These are phyloP conservation scores for Melanophora roralis DNA, from an alignment of 2,888 invertebrate genomes.

Conservation along the genomic window DNA sequence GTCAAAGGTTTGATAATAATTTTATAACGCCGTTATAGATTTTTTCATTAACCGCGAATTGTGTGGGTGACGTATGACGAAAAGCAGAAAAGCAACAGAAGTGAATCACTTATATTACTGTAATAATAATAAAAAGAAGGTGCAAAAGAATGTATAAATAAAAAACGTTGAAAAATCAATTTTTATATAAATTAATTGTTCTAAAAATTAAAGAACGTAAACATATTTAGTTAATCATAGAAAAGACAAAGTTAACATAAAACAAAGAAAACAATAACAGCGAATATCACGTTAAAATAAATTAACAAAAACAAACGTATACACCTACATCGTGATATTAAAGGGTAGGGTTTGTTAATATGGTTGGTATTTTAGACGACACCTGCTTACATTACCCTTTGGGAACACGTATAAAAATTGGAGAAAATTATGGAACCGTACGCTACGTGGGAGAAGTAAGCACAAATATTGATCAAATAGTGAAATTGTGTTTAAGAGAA, in stretches of 20 bases:
- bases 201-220: slow-evolving; percentile 37
- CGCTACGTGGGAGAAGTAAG: slow-evolving; percentile 85
- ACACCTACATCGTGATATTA: background rate
- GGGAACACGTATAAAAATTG: slow-evolving; percentile 74
- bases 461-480: slow-evolving; percentile 9
- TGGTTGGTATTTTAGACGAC: slow-evolving; percentile 76
- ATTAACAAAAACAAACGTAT: slow-evolving; percentile 15
- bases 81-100: background rate
- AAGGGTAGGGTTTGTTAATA: slow-evolving; percentile 61
- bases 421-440: slow-evolving; percentile 80
- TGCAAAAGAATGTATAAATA: slow-evolving; percentile 31
- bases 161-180: background rate
- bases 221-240: slow-evolving; percentile 26
- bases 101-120: background rate
- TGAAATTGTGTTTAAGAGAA: background rate
- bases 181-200: background rate
- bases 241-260: slow-evolving; percentile 11
- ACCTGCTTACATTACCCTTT: slow-evolving; percentile 74
- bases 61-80: background rate
- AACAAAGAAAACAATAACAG: background rate
- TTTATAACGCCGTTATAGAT: slow-evolving; percentile 1
- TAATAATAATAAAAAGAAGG: background rate
- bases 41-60: background rate
- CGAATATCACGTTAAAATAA: background rate
- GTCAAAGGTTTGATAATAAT: background rate